Evolutionary conservation across 2,888 invertebrate species (phyloP).

Genomic region (Ormyrus nitidulus): DNA sequence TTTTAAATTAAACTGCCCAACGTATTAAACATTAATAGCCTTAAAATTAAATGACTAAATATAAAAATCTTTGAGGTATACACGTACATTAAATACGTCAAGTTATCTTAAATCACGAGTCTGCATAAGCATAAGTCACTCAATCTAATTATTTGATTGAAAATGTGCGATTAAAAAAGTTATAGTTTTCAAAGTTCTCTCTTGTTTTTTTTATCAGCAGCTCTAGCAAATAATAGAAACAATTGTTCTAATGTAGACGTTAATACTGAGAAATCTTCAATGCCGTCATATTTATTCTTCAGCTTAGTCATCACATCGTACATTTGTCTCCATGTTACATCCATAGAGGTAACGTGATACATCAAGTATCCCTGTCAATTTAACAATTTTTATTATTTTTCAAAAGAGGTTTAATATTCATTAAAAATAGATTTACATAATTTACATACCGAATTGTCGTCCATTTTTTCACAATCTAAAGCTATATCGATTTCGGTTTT

Average conservation of each 20-base stretch:
- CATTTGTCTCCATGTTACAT: constrained; percentile 71
- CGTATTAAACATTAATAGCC: no score
- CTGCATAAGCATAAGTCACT: no score
- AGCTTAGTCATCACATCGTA: constrained; percentile 68
- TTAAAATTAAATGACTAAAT: no score
- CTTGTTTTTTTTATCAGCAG: constrained; percentile 45
- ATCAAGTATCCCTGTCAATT: constrained; percentile 65
- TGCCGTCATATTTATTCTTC: constrained; percentile 65
- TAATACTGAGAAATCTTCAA: constrained; percentile 71
- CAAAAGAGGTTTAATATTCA: neutral
- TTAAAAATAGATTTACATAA: neutral
- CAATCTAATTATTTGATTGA: no score
- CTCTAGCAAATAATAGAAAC: constrained; percentile 72
- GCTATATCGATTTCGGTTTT: neutral
- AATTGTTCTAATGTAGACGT: constrained; percentile 73
- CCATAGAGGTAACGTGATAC: constrained; percentile 65
- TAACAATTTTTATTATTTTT: neutral
- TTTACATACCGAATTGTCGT: neutral
- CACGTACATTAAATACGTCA: no score
- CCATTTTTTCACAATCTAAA: neutral
- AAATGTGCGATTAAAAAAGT: no score
- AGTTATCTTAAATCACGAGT: no score
- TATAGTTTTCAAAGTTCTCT: no score
- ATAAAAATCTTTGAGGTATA: no score
- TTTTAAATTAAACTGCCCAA: no score